Evolutionary conservation across 1,140 invertebrate genomes (phyloP).

Genomic region (Atta cephalotes): DNA sequence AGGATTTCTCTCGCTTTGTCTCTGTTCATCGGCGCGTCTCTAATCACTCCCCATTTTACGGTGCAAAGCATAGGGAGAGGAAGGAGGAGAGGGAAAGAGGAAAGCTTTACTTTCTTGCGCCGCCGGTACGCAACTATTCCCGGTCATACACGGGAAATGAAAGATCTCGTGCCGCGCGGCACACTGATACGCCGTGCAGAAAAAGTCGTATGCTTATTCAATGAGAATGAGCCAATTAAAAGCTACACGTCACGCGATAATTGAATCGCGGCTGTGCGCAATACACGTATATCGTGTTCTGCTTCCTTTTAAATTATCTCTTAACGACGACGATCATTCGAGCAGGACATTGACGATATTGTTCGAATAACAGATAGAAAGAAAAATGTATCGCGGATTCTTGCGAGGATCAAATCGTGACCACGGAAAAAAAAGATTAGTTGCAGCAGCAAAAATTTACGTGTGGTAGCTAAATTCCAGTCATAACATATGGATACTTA

Average conservation of each 20-base stretch:
- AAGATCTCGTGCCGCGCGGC: neutral
- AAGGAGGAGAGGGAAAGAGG: neutral
- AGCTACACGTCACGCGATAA: neutral
- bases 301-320: conserved; percentile 8
- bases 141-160: neutral
- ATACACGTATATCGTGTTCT: neutral
- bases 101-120: conserved; percentile 22
- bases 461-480: too few relatives aligned
- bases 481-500: too few relatives aligned
- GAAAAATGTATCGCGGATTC: neutral
- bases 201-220: neutral
- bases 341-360: neutral
- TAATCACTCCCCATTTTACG: conserved; percentile 60
- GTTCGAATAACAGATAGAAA: neutral
- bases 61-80: neutral
- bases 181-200: neutral
- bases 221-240: conserved; percentile 44
- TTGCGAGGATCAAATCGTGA: neutral
- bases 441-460: too few relatives aligned
- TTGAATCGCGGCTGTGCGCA: neutral
- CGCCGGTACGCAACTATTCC: neutral
- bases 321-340: neutral
- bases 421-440: too few relatives aligned
- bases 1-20: conserved; percentile 54
- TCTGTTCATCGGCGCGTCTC: conserved; percentile 59